Base-by-base conservation (phyloP, 1,140 invertebrate species). In the Hyphantria cunea region DNA sequence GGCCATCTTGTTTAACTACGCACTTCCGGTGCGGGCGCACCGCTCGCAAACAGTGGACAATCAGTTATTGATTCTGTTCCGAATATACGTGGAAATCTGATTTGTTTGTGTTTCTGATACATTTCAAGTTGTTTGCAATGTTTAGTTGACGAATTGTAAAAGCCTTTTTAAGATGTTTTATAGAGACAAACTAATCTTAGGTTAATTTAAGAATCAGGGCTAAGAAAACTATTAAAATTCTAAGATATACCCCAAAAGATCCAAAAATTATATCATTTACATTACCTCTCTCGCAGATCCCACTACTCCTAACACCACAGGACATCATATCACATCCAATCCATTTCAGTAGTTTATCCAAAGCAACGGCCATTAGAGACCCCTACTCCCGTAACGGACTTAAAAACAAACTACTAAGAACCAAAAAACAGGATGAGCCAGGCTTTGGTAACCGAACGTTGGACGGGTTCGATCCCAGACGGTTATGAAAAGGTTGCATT, bases 1-100 rank as follows among this genome's bases (percentile, higher is more conserved):
- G 74, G 85, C 86, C 86, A 89, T 89, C 83, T 89, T 89, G 83
- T 78, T 80, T 81, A 84, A 86, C 79, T 85, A 85, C 72, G 68
- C 67, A 82, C 83, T 89, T 86, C 86, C 86, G 86, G 78, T 76
- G 62, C 74, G 68, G 71, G 62, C 47, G 47, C 56, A 42, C 45
- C 47, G 45, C 6, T 59, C 17, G 42, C 42, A 48, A 58, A 47
- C 42, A 47, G 15, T 47, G 54, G 54, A 47, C 5, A 48, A 44
- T 12, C 13, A n/a, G n/a, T 32, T 55, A 47, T 56, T 33, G 54
- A 56, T 56, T 37, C 52, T 13, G 25, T 48, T 39, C n/a, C 9
- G 37, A 2, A 9, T 39, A 3, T 39, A 39, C 37, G 9, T 39
- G 7, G 37, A 39, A 39, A 3, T 39, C 37, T 2, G 37, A 39